phyloP scores from a whole-genome alignment of 2,113 vertebrate genomes.

The Chaetodon auriga region DNA sequence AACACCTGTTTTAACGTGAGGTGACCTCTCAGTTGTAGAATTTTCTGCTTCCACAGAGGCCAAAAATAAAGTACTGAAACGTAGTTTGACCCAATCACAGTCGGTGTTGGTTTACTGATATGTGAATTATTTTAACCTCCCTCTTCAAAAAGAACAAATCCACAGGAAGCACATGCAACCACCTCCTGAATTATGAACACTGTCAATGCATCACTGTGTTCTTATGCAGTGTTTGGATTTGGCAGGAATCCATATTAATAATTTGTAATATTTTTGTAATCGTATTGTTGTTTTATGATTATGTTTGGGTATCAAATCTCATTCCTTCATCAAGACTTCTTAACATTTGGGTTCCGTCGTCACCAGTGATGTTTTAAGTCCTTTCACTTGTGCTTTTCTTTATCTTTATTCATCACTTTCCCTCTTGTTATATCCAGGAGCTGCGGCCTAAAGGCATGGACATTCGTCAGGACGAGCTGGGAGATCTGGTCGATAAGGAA shows the following conservation, averaged over 20 bases:
- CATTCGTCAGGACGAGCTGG: slow-evolving; percentile 93
- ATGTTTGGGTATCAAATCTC: background rate
- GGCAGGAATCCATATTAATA: too few species aligned
- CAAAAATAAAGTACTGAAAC: background rate
- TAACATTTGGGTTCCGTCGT: background rate
- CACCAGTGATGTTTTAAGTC: background rate
- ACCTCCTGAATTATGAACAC: background rate
- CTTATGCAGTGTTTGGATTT: background rate
- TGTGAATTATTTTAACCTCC: background rate
- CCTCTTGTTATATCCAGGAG: slow-evolving; percentile 82
- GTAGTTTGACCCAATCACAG: background rate
- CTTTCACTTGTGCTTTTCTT: background rate
- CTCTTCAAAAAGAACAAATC: background rate
- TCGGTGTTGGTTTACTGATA: slow-evolving; percentile 7
- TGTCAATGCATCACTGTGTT: background rate
- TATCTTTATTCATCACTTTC: background rate
- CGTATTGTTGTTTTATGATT: background rate
- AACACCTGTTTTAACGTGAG: background rate
- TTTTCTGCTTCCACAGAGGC: background rate
- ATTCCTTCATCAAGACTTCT: background rate
- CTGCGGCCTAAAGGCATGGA: slow-evolving; percentile 93
- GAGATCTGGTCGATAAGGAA: slow-evolving; percentile 97
- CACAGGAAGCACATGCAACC: background rate
- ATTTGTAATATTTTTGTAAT: background rate
- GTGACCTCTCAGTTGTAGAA: background rate